Base-by-base conservation (phyloP, 2,888 invertebrate genomes). In the Phengaris alcon region DNA sequence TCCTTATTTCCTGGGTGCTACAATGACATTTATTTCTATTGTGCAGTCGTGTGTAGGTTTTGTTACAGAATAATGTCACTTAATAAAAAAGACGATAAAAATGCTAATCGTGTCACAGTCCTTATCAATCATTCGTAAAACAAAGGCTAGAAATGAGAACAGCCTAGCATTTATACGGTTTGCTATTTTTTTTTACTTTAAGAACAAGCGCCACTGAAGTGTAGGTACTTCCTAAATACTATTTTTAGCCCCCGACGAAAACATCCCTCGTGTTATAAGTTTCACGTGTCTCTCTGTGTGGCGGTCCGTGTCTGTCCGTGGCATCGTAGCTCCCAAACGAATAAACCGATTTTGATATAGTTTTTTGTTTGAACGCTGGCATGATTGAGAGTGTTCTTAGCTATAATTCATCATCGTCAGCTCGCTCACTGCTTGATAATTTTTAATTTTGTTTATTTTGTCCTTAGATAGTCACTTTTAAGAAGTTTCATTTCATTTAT, bases 11-110 rank as follows among this genome's bases (percentile, higher is more conserved):
- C 72, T 72, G 72, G 51, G n/a, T 35, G 7, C 13, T 72, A 7
- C 72, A 54, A 72, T 54, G 72, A 72, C 72, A 22, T 69, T 69
- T 72, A 72, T 35, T 72, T 72, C 72, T 44, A 72, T 72, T 72
- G 72, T 72, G 22, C 46, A 22, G 51, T 70, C 70, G 72, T 72
- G 72, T 72, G 72, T 72, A 13, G 70, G 52, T 70, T 52, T 69
- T 22, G 22, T 51, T 70, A 51, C 51, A 10, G 48, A 69, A 69
- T 22, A 51, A 51, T 48, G 70, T 10, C 70, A 70, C 51, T 6
- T 51, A 15, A 51, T 22, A 48, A 70, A 64, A 59, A 48, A 69
- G 69, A 69, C 48, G 48, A 48, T 46, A 46, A 69, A 46, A 48
- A 51, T 51, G 48, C 15, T 70, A 48, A 51, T 51, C 8, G 51